Conservation (phyloP, 2,888 invertebrate genomes). For the Amorpha juglandis region DNA sequence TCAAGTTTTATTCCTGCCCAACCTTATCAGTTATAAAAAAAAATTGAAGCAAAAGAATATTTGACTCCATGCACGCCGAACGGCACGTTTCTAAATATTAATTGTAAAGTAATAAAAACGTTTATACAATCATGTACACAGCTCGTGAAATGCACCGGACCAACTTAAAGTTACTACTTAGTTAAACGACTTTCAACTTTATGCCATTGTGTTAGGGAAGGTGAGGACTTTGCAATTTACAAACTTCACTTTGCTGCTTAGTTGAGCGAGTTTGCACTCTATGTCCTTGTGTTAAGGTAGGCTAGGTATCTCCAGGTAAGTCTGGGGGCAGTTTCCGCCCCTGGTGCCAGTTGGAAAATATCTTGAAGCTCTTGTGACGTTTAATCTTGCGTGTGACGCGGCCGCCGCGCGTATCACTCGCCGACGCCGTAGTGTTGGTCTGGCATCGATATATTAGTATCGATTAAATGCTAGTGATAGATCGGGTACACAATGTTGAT, state of each 20-base stretch:
- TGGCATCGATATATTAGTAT: constrained; percentile 34
- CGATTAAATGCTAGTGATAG: too few species aligned
- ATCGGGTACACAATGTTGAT: too few species aligned
- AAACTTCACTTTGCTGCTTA: constrained; percentile 33
- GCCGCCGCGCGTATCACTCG: constrained; percentile 79
- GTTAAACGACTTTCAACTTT: constrained; percentile 43
- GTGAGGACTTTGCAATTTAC: constrained; percentile 53
- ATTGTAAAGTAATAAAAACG: constrained; percentile 55
- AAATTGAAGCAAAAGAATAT: not conserved
- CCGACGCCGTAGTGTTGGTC: constrained; percentile 59
- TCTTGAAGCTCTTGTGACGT: constrained; percentile 80
- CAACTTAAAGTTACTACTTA: constrained; percentile 34
- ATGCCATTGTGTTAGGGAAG: constrained; percentile 41
- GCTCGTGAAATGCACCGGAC: constrained; percentile 60
- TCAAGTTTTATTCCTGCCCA: too few species aligned
- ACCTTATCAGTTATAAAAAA: too few species aligned
- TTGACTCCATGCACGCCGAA: not conserved
- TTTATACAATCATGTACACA: constrained; percentile 44
- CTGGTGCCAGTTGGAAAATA: constrained; percentile 56
- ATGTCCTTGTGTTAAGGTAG: constrained; percentile 41
- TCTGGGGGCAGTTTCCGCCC: constrained; percentile 40
- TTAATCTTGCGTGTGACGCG: constrained; percentile 82
- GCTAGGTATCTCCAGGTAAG: constrained; percentile 40
- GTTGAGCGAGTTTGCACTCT: constrained; percentile 43
- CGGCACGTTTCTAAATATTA: constrained; percentile 40